phyloP scores from a whole-genome alignment of 2,888 invertebrate species.

The Rotaria magnacalcarata region DNA sequence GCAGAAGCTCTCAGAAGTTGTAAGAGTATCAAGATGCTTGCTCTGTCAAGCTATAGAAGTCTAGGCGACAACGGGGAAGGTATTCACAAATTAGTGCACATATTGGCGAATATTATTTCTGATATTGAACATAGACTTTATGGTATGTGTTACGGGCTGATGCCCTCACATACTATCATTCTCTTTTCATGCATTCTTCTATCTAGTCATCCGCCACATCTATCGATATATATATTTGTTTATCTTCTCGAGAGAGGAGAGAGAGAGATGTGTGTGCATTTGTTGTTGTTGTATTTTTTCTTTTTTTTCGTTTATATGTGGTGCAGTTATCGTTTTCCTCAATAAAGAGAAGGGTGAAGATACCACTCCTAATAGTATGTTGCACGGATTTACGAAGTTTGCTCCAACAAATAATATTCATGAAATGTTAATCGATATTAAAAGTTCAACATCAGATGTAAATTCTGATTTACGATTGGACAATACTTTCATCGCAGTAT shows the following conservation, averaged over 20 bases:
- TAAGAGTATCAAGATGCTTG: not conserved
- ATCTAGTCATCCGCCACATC: too few species aligned
- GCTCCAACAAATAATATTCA: not conserved
- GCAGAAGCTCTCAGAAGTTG: not conserved
- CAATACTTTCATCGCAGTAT: not conserved
- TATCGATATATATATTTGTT: too few species aligned
- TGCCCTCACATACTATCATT: too few species aligned
- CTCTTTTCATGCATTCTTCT: too few species aligned
- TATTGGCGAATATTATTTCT: not conserved
- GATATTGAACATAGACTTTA: not conserved
- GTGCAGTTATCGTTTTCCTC: too few species aligned
- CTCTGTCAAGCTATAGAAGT: not conserved
- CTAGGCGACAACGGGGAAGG: not conserved
- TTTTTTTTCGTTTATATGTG: too few species aligned
- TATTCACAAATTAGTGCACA: not conserved
- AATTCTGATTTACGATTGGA: not conserved
- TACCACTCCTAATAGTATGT: too few species aligned
- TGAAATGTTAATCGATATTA: not conserved
- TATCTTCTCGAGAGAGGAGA: too few species aligned
- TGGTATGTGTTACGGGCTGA: not conserved
- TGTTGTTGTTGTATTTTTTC: too few species aligned
- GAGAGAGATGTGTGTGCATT: too few species aligned
- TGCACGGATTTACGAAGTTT: slow-evolving; percentile 17
- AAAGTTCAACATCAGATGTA: not conserved
- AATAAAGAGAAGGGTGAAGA: too few species aligned